phyloP scores from a whole-genome alignment of 1,140 invertebrate genomes.

The Saccostrea cuccullata region DNA sequence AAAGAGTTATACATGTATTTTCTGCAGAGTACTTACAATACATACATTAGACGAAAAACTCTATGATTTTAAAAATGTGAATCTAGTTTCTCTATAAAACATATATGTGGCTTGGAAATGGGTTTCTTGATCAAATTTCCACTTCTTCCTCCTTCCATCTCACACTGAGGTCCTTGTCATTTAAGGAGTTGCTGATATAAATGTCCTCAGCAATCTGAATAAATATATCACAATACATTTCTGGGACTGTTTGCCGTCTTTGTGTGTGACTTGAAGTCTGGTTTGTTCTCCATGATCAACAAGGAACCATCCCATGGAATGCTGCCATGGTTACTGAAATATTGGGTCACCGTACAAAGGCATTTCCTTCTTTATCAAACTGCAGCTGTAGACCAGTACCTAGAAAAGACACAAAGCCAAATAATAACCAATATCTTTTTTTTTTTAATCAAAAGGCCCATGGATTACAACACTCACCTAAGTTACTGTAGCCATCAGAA shows the following conservation, averaged over 20 bases:
- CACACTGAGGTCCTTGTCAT: not conserved
- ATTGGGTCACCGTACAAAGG: constrained; percentile 15
- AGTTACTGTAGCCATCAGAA: too few relatives aligned
- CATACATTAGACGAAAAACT: not conserved
- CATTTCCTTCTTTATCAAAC: constrained; percentile 25
- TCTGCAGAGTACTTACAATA: not conserved
- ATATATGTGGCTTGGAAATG: not conserved
- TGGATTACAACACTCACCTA: too few relatives aligned
- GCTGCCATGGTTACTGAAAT: constrained; percentile 1
- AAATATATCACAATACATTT: constrained; percentile 28
- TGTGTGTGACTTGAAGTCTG: not conserved
- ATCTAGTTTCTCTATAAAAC: not conserved
- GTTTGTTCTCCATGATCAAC: constrained; percentile 26
- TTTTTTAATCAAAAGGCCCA: not conserved
- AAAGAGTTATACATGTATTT: not conserved
- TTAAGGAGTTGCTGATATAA: not conserved
- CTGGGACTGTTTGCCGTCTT: not conserved
- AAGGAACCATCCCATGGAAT: not conserved
- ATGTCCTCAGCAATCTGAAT: constrained; percentile 11
- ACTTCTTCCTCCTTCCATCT: not conserved
- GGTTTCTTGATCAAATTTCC: not conserved
- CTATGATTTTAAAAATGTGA: not conserved
- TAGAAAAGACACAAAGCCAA: not conserved
- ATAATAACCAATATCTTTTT: not conserved
- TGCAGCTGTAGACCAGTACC: constrained; percentile 29